These are phyloP conservation scores for Megamerina dolium DNA, from an alignment of 2,888 invertebrate genomes.

Conservation along the genomic window DNA sequence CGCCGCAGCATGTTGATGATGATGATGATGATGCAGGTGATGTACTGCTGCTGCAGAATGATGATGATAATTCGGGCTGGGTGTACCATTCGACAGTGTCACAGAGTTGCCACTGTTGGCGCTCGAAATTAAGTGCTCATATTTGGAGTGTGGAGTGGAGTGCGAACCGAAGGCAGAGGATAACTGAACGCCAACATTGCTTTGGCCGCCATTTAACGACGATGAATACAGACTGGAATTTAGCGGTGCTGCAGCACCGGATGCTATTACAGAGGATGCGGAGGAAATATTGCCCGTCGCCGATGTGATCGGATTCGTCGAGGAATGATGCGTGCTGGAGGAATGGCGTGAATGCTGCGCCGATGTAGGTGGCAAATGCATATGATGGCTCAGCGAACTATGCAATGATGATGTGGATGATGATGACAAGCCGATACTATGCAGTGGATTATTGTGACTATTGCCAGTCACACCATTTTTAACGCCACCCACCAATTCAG, in stretches of 20 bases:
- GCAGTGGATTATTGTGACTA: conserved; percentile 22
- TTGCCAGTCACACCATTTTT: conserved; percentile 22
- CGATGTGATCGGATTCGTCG: conserved; percentile 12
- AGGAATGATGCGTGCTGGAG: conserved; percentile 14
- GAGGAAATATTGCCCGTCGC: background rate
- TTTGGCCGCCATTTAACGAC: conserved; percentile 21
- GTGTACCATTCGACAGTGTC: conserved; percentile 32
- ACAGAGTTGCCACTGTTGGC: conserved; percentile 17
- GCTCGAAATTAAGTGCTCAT: conserved; percentile 33
- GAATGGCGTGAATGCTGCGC: conserved; percentile 24
- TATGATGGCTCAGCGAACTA: conserved; percentile 24
- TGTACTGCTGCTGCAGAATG: conserved; percentile 24
- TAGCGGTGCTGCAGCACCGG: conserved; percentile 5
- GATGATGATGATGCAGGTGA: conserved; percentile 21
- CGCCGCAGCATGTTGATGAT: conserved; percentile 18
- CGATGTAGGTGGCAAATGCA: conserved; percentile 28
- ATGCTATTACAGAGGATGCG: background rate
- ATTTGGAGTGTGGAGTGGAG: conserved; percentile 32
- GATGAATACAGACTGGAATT: conserved; percentile 37
- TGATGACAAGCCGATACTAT: conserved; percentile 25
- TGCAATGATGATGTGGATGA: conserved; percentile 24
- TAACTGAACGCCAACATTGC: conserved; percentile 19
- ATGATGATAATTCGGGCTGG: conserved; percentile 43
- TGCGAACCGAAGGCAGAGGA: conserved; percentile 25
- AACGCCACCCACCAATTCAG: conserved; percentile 29